Percentiles rank a stretch among this genome's conserved stretches.
Evolutionary conservation across 2,888 invertebrate genomes (phyloP).

Genomic region (Nomada lathburiana): DNA sequence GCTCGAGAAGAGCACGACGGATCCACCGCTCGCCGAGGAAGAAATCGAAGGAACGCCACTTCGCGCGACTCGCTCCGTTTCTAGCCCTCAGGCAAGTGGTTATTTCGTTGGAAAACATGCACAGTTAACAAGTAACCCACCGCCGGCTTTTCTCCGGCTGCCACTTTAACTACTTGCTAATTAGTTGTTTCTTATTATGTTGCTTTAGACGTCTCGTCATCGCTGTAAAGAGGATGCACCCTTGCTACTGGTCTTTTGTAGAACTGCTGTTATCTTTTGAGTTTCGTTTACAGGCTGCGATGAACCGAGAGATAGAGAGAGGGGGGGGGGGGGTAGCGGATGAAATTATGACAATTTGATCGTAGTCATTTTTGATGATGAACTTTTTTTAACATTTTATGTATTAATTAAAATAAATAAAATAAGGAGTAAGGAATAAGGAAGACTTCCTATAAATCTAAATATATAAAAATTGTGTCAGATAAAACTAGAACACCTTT

Average conservation of each 20-base stretch:
- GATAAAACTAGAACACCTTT: too few relatives aligned
- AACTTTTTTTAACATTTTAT: too few relatives aligned
- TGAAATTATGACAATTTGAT: too few relatives aligned
- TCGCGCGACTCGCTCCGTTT: conserved; percentile 27
- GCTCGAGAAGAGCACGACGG: conserved; percentile 7
- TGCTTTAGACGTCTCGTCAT: conserved; percentile 26
- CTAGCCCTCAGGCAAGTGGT: conserved; percentile 31
- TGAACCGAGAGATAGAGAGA: too few relatives aligned
- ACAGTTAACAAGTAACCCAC: conserved; percentile 48
- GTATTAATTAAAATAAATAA: too few relatives aligned
- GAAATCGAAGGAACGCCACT: not conserved
- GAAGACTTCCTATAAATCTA: too few relatives aligned
- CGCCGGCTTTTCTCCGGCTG: conserved; percentile 27
- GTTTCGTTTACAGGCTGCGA: not conserved
- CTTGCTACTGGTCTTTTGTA: not conserved
- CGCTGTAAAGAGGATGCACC: not conserved
- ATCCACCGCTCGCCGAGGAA: conserved; percentile 22
- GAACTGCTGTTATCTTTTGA: not conserved
- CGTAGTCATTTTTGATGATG: too few relatives aligned
- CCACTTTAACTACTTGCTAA: conserved; percentile 52
- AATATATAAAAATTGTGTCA: too few relatives aligned
- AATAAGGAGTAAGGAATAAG: too few relatives aligned
- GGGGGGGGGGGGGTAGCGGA: not conserved
- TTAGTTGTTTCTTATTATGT: conserved; percentile 51
- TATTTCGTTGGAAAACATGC: conserved; percentile 46